Evolutionary conservation across 2,113 vertebrate species (phyloP), one percentile per base, ranked within the genome.

Genomic region (Macquaria ambigua): DNA sequence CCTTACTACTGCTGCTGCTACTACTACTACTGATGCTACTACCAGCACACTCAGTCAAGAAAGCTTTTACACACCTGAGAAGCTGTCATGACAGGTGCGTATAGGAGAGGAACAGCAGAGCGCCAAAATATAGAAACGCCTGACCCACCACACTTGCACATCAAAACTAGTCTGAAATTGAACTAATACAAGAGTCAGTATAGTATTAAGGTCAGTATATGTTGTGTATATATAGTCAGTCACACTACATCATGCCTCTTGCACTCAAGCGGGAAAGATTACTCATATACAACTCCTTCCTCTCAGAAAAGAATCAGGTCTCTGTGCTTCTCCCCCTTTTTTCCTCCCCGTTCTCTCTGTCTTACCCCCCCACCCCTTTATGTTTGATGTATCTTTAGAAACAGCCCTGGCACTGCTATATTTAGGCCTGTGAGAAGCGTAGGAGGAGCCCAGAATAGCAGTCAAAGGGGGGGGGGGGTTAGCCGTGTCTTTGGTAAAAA

Each of bases 401-500:
- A 86, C 93, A 92, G 89, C 74, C 69, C 59, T 53, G 77, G 74
- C 61, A 4, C 34, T 56, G 84, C 93, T 96, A 95, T 95, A 84
- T 95, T 93, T 95, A 95, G 94, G 18, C 52, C 64, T 52, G 48
- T 56, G 66, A 70, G 67, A 82, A 85, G 91, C 50, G 73, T 85
- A 82, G 91, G 87, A 89, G 89, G 82, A 82, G 88, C 93, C 91
- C 53, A 77, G 88, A 96, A 96, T 94, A 96, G 93, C 85, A 91
- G 59, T 56, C 67, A 0, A 50, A 61, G 46, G 16, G 52, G 76
- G 82, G 80, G 52, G 76, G 83, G 80, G 2, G 28, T 31, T 31
- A 61, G 86, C 83, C 50, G 71, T 93, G 94, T 95, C 95, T 94
- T 55, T 41, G 84, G 86, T 94, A 93, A 95, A 93, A 94, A 92